Base-by-base conservation (phyloP, 2,888 invertebrate genomes). In the Piscicola geometra region DNA sequence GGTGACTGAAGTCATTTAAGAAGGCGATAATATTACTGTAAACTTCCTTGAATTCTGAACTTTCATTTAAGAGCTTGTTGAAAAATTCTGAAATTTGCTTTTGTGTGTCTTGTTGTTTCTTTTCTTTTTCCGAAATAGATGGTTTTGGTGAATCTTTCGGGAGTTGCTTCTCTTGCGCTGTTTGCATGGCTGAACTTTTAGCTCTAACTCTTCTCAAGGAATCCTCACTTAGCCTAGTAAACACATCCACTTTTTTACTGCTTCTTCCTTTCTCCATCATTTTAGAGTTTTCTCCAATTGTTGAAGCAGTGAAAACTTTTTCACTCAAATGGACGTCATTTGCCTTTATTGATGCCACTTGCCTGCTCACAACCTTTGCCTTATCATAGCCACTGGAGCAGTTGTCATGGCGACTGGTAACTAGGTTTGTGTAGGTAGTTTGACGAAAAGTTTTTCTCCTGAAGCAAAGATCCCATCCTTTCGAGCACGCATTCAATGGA, bases 1-100 rank as follows among this genome's bases (percentile, higher is more conserved):
- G 60, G n/a, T 56, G 60, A 25, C 60, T 56, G 25, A 56, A 21
- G n/a, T 56, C 60, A 56, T 56, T 56, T 56, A 56, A 56, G n/a
- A 56, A 21, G n/a, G 60, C n/a, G 9, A 56, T 25, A 5, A 56
- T 56, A 21, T 56, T 56, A 56, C 60, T n/a, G n/a, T 56, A 56
- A 56, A n/a, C 60, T 3, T 56, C 60, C n/a, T 25, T 56, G 60
- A 56, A 56, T 25, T 56, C 60, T 21, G 67, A 67, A 15, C 15
- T 67, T 35, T 67, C 35, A 5, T 5, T 67, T 32, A 35, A 15
- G 2, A 32, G 32, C 67, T 9, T 67, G 15, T 67, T 67, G 3
- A 56, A 5, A 56, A 56, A 67, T 12, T 67, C 67, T 32, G 30
- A n/a, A 5, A 67, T 67, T 12, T 35, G 30, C 32, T 32, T 67